phyloP scores from a whole-genome alignment of 35 echinoderm and acorn worm species.

The Holothuria glaberrima region DNA sequence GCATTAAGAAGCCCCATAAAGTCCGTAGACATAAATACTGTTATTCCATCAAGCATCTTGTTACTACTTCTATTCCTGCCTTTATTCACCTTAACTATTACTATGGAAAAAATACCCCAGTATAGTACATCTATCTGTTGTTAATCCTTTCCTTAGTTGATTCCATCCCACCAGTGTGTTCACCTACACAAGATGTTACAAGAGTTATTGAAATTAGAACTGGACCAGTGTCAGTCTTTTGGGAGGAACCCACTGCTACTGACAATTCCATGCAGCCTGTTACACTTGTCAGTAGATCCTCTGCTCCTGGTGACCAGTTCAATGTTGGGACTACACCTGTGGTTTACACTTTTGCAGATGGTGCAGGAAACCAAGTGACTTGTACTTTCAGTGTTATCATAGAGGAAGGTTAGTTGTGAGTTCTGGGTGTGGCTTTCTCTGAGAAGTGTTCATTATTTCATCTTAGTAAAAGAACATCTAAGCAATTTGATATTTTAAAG shows the following conservation, averaged over 20 bases:
- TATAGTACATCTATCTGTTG: no score
- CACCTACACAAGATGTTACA: neutral
- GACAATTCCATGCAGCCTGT: conserved; percentile 53
- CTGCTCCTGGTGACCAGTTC: conserved; percentile 36
- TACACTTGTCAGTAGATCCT: neutral
- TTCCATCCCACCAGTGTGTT: neutral
- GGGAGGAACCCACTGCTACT: conserved; percentile 55
- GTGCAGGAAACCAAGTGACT: conserved; percentile 55
- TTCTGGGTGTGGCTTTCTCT: neutral
- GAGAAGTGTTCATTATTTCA: neutral
- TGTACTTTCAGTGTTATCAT: conserved; percentile 47
- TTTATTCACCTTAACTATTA: no score
- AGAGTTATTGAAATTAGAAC: conserved; percentile 29
- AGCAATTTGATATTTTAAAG: neutral
- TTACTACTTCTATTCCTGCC: no score
- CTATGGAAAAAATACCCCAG: no score
- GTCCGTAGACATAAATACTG: no score
- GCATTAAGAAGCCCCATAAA: no score
- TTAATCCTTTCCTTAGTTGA: neutral
- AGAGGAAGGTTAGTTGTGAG: neutral
- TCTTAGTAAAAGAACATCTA: neutral
- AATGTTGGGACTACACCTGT: conserved; percentile 52
- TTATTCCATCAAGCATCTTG: no score
- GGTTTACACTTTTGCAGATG: conserved; percentile 57
- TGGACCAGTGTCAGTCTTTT: conserved; percentile 4